phyloP scores from a whole-genome alignment of 2,888 invertebrate species.

The Macrophya alboannulata region DNA sequence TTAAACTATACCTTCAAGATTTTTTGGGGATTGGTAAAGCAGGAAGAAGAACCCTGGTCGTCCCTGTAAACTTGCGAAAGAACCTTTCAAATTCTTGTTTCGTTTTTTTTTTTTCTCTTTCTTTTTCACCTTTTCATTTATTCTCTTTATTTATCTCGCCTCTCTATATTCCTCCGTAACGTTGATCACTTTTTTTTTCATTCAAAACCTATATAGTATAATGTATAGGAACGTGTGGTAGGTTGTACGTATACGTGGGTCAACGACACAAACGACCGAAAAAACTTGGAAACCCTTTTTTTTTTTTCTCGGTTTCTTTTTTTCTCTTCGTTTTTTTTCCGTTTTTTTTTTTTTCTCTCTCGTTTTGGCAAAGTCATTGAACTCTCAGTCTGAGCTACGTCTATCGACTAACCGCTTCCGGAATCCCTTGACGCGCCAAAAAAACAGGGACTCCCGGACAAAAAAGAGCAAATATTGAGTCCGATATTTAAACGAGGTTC shows the following conservation, averaged over 20 bases:
- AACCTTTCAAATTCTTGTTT: background rate
- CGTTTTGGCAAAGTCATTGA: constrained; percentile 65
- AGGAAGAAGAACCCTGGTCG: constrained; percentile 11
- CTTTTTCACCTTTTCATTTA: background rate
- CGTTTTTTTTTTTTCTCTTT: background rate
- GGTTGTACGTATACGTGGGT: background rate
- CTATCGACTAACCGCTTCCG: constrained; percentile 55
- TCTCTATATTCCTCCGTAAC: background rate
- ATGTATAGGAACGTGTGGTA: background rate
- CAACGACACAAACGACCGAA: constrained; percentile 48
- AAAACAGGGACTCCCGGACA: constrained; percentile 66
- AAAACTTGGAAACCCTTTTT: constrained; percentile 47
- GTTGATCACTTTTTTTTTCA: constrained; percentile 54
- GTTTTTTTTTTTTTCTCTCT: background rate
- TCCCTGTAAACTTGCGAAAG: background rate
- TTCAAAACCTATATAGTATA: background rate
- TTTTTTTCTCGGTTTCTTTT: background rate
- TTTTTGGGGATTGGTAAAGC: constrained; percentile 50
- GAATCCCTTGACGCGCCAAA: constrained; percentile 63
- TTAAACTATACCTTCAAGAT: constrained; percentile 9
- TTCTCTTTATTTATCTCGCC: background rate
- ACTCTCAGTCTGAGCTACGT: constrained; percentile 59
- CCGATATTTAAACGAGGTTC: constrained; percentile 67
- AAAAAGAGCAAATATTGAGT: constrained; percentile 70
- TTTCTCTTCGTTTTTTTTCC: background rate